Percentiles rank a stretch among this genome's conserved stretches.
These are phyloP conservation scores for Anser cygnoides DNA, from an alignment of 2,113 vertebrate species.

Conservation along the genomic window DNA sequence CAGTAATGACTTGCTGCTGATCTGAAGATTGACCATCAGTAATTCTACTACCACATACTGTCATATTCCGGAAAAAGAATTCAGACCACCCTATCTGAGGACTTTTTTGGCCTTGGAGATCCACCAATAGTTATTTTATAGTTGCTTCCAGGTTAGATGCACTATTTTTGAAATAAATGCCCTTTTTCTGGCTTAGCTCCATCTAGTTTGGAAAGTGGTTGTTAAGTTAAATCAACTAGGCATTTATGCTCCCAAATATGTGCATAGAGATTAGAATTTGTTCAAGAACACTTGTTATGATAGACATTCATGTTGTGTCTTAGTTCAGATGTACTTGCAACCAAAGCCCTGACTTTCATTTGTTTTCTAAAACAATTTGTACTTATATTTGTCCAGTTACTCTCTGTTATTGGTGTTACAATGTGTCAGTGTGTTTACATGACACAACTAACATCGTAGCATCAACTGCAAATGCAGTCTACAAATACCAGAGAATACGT, in stretches of 20 bases:
- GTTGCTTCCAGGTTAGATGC: background rate
- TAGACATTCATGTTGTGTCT: background rate
- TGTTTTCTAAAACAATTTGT: background rate
- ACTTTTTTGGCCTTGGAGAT: background rate
- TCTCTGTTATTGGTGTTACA: background rate
- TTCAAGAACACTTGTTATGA: background rate
- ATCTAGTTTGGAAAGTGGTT: background rate
- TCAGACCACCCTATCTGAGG: background rate
- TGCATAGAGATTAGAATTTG: background rate
- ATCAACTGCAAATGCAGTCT: background rate
- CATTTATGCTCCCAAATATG: background rate
- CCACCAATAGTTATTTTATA: background rate
- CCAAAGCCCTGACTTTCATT: background rate
- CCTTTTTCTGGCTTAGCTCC: background rate
- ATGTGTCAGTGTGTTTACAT: background rate
- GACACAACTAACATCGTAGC: accelerated
- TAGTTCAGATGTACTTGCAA: background rate
- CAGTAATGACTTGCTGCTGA: background rate
- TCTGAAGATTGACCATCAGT: background rate
- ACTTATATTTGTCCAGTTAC: background rate
- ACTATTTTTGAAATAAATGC: background rate
- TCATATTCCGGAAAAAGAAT: background rate
- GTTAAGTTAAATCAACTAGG: background rate
- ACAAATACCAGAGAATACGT: background rate
- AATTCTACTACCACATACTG: background rate